phyloP scores from a whole-genome alignment of 2,113 vertebrate species.

The Burhinus bistriatus region DNA sequence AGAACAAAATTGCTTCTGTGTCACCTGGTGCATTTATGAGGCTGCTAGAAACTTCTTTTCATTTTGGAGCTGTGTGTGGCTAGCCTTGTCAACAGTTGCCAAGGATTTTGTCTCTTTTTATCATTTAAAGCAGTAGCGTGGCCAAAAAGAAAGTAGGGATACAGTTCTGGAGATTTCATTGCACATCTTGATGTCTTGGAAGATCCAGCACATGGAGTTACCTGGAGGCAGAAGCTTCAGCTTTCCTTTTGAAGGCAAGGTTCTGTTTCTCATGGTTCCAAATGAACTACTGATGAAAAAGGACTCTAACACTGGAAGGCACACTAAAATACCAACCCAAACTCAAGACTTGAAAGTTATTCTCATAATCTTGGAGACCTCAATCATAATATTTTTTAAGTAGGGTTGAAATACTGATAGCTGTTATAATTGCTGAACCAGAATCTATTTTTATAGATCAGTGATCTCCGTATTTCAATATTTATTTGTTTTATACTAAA shows the following conservation, averaged over 20 bases:
- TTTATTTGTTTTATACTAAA: slow-evolving; percentile 1
- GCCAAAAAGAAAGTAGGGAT: not conserved
- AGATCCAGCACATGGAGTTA: not conserved
- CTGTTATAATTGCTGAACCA: not conserved
- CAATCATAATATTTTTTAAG: not conserved
- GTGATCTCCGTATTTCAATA: not conserved
- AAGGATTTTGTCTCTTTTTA: not conserved
- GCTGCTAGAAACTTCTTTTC: not conserved
- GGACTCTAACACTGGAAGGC: not conserved
- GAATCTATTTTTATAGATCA: not conserved
- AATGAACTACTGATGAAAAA: not conserved
- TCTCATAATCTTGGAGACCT: not conserved
- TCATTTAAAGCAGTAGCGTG: not conserved
- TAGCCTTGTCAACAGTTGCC: not conserved
- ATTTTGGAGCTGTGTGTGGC: not conserved
- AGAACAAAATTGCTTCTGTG: not conserved
- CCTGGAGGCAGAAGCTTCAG: not conserved
- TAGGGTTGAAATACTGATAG: not conserved
- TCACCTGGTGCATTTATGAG: not conserved
- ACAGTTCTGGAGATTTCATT: not conserved
- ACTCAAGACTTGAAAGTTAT: not conserved
- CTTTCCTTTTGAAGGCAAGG: not conserved
- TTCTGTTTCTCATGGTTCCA: not conserved
- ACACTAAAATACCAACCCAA: not conserved
- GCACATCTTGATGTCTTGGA: not conserved